These are phyloP conservation scores for Bombycilla garrulus DNA, from an alignment of 2,113 vertebrate species.

Conservation along the genomic window DNA sequence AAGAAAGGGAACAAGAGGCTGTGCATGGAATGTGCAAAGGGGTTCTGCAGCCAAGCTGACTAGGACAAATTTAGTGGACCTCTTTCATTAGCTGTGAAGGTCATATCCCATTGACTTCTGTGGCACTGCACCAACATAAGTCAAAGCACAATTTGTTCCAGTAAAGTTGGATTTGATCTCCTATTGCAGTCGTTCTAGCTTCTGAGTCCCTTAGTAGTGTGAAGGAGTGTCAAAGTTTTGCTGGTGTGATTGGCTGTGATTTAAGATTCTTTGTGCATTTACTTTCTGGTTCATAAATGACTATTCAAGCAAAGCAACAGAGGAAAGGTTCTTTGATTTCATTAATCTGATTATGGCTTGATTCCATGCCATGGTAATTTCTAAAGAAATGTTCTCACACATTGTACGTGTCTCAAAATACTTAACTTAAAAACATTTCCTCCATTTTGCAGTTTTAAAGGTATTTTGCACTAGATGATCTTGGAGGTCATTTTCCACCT, in stretches of 20 bases:
- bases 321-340: background rate
- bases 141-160: constrained; percentile 37
- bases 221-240: background rate
- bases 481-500: background rate
- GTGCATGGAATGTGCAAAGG: background rate
- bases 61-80: background rate
- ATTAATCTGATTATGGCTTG: background rate
- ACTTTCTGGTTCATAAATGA: background rate
- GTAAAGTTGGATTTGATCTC: background rate
- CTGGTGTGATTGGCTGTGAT: background rate
- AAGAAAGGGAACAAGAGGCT: background rate
- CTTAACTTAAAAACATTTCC: background rate
- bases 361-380: background rate
- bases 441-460: background rate
- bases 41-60: background rate
- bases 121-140: background rate
- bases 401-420: background rate
- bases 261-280: constrained; percentile 1
- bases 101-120: constrained; percentile 10
- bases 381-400: background rate
- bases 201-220: background rate
- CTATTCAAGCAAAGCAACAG: background rate
- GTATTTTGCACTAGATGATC: background rate
- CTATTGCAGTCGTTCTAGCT: background rate
- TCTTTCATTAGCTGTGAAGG: background rate